These are phyloP conservation scores for Protobothrops flavoviridis DNA, from an alignment of 2,113 vertebrate genomes.

Conservation along the genomic window DNA sequence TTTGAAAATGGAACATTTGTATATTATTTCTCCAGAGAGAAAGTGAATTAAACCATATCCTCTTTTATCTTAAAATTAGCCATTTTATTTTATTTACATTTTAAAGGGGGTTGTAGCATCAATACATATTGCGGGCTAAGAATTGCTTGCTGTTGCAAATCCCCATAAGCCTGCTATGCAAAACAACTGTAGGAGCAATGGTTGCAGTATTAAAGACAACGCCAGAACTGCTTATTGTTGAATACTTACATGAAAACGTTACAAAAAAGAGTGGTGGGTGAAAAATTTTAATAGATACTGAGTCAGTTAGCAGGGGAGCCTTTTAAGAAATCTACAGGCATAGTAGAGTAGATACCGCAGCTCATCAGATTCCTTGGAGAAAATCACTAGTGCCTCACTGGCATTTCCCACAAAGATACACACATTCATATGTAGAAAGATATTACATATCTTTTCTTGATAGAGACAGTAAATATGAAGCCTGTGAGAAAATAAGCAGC, in stretches of 20 bases:
- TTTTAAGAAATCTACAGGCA: neutral
- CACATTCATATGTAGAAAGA: neutral
- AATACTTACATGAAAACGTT: neutral
- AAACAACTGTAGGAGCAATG: neutral
- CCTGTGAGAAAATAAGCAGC: conserved; percentile 8
- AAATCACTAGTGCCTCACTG: neutral
- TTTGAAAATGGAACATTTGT: neutral
- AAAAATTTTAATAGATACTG: neutral
- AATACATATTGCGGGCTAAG: neutral
- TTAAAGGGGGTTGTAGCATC: neutral
- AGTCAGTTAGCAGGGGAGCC: neutral
- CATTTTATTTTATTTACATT: neutral
- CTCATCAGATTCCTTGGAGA: neutral
- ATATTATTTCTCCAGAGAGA: neutral
- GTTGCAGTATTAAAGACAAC: neutral
- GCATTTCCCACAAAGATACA: neutral
- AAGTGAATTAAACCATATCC: neutral
- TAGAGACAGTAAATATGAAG: conserved; percentile 2
- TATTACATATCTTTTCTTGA: conserved; percentile 7
- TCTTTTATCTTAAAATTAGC: neutral
- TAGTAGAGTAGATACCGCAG: neutral
- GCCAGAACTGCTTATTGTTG: neutral
- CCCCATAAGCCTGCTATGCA: neutral
- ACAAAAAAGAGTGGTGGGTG: neutral
- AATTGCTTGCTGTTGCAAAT: neutral